A percentile compares a stretch with the other conserved stretches of the same genome.
Conservation (phyloP, 2,113 vertebrate species). For the Cyphotilapia sp. region DNA sequence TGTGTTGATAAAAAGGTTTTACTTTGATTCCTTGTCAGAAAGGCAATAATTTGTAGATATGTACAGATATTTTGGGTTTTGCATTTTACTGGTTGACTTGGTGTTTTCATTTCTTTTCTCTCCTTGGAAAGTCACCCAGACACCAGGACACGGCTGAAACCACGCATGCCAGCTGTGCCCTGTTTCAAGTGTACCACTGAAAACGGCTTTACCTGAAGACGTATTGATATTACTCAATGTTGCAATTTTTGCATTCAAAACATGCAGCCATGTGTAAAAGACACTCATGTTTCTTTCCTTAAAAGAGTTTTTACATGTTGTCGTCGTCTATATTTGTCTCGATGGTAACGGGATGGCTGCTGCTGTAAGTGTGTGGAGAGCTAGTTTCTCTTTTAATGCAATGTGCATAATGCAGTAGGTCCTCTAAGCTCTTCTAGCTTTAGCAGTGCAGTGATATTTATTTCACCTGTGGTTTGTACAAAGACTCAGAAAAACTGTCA, state of each 20-base stretch:
- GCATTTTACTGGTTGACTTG: conserved; percentile 50
- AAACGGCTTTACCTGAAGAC: conserved; percentile 77
- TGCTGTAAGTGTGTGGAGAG: conserved; percentile 50
- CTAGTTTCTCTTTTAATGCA: conserved; percentile 50
- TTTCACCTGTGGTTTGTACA: conserved; percentile 89
- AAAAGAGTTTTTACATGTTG: conserved; percentile 31
- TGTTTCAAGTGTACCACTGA: conserved; percentile 81
- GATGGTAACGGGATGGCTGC: conserved; percentile 64
- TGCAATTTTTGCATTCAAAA: conserved; percentile 41
- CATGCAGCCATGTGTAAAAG: conserved; percentile 73
- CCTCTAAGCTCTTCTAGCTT: conserved; percentile 70
- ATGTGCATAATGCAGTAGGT: conserved; percentile 65
- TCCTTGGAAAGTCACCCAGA: conserved; percentile 75
- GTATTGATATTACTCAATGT: conserved; percentile 61
- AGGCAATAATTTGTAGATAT: conserved; percentile 99
- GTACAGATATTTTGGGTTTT: conserved; percentile 77
- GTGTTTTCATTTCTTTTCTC: conserved; percentile 50
- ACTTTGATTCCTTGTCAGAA: conserved; percentile 87
- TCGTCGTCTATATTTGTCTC: conserved; percentile 60
- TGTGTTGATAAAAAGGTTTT: conserved; percentile 77
- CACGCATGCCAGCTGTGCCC: conserved; percentile 83
- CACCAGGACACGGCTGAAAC: conserved; percentile 77
- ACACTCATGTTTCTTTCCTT: conserved; percentile 73
- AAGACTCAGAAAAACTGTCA: conserved; percentile 70
- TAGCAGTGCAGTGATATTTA: conserved; percentile 79